Evolutionary conservation across 1,140 invertebrate species (phyloP).

Genomic region (Zaprionus nigranus): DNA sequence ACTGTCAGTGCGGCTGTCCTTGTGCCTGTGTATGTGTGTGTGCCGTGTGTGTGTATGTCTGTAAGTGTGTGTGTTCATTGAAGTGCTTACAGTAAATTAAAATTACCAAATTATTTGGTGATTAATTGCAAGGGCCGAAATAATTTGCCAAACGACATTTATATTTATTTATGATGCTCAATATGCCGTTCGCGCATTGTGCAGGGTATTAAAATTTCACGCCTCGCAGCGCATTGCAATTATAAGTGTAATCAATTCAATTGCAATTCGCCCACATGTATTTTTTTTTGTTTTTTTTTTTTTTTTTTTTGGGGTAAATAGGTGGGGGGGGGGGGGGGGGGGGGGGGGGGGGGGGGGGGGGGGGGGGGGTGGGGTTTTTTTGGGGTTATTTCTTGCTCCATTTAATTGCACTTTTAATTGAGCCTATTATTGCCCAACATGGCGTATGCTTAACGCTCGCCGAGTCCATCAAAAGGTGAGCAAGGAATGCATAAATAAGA

Average conservation of each 20-base stretch:
- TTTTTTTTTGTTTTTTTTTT: no score
- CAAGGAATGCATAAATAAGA: neutral
- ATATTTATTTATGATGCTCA: slow-evolving; percentile 33
- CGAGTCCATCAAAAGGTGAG: slow-evolving; percentile 13
- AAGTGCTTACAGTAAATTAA: slow-evolving; percentile 73
- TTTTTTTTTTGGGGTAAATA: no score
- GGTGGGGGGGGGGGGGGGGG: no score
- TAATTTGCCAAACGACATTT: slow-evolving; percentile 62
- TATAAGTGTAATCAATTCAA: slow-evolving; percentile 66
- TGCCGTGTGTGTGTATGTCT: slow-evolving; percentile 31
- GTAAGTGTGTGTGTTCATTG: slow-evolving; percentile 30
- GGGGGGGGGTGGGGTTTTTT: no score
- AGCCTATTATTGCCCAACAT: slow-evolving; percentile 31
- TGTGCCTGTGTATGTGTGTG: slow-evolving; percentile 24
- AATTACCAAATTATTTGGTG: slow-evolving; percentile 78
- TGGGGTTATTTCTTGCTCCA: no score
- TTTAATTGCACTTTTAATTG: slow-evolving; percentile 72
- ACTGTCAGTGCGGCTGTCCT: slow-evolving; percentile 42
- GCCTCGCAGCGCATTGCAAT: slow-evolving; percentile 36
- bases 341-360: no score
- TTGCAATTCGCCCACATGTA: slow-evolving; percentile 40
- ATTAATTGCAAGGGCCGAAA: slow-evolving; percentile 69
- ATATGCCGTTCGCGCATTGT: slow-evolving; percentile 30
- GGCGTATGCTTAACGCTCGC: slow-evolving; percentile 41
- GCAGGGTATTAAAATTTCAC: slow-evolving; percentile 30